Evolutionary conservation across 2,113 vertebrate species (phyloP).

Genomic region (Ceratotherium simum): DNA sequence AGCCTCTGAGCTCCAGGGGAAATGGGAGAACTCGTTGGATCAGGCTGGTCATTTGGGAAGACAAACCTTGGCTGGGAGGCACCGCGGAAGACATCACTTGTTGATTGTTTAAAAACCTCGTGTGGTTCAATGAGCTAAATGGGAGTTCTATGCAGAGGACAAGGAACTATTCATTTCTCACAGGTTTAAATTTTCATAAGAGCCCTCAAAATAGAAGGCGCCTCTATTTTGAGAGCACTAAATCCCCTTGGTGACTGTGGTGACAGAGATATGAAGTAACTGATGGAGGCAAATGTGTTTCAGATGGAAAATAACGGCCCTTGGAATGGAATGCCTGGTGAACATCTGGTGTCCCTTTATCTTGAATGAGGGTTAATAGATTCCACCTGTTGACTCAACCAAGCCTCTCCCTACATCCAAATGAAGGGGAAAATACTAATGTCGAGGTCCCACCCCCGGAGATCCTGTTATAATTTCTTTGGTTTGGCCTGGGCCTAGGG

Average conservation of each 20-base stretch:
- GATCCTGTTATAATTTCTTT: background rate
- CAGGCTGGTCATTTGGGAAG: background rate
- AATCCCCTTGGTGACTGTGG: slow-evolving; percentile 52
- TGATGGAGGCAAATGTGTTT: slow-evolving; percentile 43
- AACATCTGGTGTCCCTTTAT: slow-evolving; percentile 58
- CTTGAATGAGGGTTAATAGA: slow-evolving; percentile 24
- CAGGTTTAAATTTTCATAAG: slow-evolving; percentile 46
- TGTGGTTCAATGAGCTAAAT: background rate
- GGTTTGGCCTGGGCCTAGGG: background rate
- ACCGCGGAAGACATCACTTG: background rate
- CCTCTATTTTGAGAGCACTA: slow-evolving; percentile 19
- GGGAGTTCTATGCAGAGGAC: background rate
- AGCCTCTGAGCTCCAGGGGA: background rate
- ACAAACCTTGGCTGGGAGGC: background rate
- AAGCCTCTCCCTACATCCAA: background rate
- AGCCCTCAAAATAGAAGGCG: background rate
- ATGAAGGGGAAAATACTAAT: background rate
- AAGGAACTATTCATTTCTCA: slow-evolving; percentile 52
- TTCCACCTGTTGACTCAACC: background rate
- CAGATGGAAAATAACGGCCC: slow-evolving; percentile 56
- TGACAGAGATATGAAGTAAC: slow-evolving; percentile 41
- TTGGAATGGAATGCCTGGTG: slow-evolving; percentile 33
- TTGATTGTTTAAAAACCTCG: slow-evolving; percentile 21
- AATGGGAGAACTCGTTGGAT: background rate
- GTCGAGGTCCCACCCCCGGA: background rate